Evolutionary conservation across 1,140 invertebrate genomes (phyloP).

Genomic region (Leptonema lineaticorne): DNA sequence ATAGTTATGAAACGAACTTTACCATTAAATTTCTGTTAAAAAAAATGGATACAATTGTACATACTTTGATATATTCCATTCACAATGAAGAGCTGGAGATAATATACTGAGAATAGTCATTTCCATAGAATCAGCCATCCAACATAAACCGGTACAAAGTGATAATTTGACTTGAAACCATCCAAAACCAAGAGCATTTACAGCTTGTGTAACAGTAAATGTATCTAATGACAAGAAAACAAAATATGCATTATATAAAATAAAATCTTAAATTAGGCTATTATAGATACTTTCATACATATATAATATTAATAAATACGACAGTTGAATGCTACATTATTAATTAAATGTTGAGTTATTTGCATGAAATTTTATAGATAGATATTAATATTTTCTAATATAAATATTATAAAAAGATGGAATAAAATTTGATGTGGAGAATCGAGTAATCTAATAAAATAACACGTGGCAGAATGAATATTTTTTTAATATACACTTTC

Average conservation of each 20-base stretch:
- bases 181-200: slow-evolving; percentile 94
- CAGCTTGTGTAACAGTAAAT: slow-evolving; percentile 92
- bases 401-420: neutral
- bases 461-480: too few species aligned
- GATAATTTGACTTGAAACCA: slow-evolving; percentile 93
- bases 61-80: slow-evolving; percentile 87
- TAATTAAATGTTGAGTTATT: too few species aligned
- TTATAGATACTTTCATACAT: too few species aligned
- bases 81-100: slow-evolving; percentile 89
- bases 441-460: too few species aligned
- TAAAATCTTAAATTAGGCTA: neutral
- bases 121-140: slow-evolving; percentile 99
- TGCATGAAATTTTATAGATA: too few species aligned
- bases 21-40: neutral
- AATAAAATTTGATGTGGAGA: neutral
- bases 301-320: too few species aligned
- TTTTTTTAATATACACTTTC: too few species aligned
- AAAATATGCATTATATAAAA: neutral
- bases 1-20: neutral
- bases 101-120: slow-evolving; percentile 96
- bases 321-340: too few species aligned
- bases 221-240: slow-evolving; percentile 66
- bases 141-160: slow-evolving; percentile 81
- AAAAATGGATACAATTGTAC: slow-evolving; percentile 44
- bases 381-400: neutral